Evolutionary conservation across 1,140 invertebrate genomes (phyloP), one percentile per base, ranked within the genome.

Genomic region (Neomicropteryx cornuta): DNA sequence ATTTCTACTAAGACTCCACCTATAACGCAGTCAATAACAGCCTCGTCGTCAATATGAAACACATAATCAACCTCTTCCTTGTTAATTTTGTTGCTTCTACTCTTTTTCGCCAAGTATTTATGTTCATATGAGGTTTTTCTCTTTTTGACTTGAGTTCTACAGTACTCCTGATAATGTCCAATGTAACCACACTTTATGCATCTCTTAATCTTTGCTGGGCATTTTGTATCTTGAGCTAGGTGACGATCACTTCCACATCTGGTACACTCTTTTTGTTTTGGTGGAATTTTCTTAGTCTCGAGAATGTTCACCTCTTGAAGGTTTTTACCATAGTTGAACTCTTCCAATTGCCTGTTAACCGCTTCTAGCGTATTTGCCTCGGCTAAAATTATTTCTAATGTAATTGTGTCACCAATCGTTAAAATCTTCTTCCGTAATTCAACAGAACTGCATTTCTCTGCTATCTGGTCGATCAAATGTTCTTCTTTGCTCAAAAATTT

Each of bases 371-470:
- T 22, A 38, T 47, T 42, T 13, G 47, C 43, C 43, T 44, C 39
- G 22, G 37, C 16, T 14, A 44, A 43, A 37, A 47, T 34, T 13
- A 38, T 45, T 6, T 49, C 43, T 10, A 47, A 34, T 14, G 37
- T 47, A 29, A 36, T 34, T 3, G n/a, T 20, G 33, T 46, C 42
- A 6, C 45, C 48, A 14, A 46, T 39, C 18, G 41, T 39, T 14
- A 51, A 17, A 23, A 45, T 39, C 37, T 42, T 46, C 16, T 48
- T 45, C 31, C 47, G 35, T 6, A 51, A 30, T 2, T 50, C 44
- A 3, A 14, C 13, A 17, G 42, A 42, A 5, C 18, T 28, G 34
- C 45, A 50, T 33, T 38, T 44, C 24, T 52, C 48, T 16, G 44
- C 42, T 21, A 43, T 36, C 42, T 52, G 45, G 34, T 51, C 44